Percentiles rank a stretch among this genome's conserved stretches.
Evolutionary conservation across 2,888 invertebrate genomes (phyloP).

Genomic region (Calephelis perditalis): DNA sequence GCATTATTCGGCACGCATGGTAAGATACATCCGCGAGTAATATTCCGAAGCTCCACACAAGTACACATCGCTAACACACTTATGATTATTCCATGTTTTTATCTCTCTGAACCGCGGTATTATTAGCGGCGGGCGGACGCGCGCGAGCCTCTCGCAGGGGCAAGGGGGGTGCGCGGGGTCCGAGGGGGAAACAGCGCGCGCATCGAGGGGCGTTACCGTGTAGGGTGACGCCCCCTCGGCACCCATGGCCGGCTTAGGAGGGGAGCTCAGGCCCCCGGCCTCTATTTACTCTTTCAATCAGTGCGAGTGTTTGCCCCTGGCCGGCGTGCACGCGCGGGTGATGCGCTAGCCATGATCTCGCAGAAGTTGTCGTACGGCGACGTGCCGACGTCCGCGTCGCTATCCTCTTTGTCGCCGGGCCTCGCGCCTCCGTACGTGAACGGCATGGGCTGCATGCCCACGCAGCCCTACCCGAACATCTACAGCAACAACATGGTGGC

Average conservation of each 20-base stretch:
- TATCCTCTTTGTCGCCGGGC: constrained; percentile 84
- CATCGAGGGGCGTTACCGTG: constrained; percentile 35
- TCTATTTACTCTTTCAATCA: constrained; percentile 80
- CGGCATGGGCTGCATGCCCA: constrained; percentile 87
- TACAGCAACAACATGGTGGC: constrained; percentile 83
- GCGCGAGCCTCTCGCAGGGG: constrained; percentile 29
- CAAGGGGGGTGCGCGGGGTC: constrained; percentile 35
- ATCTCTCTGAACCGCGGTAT: constrained; percentile 68
- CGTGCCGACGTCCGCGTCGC: constrained; percentile 80
- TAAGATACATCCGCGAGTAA: constrained; percentile 23
- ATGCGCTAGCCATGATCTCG: constrained; percentile 81
- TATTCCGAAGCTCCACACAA: constrained; percentile 49
- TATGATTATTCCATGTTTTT: constrained; percentile 75
- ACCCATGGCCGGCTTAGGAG: constrained; percentile 61
- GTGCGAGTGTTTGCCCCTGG: constrained; percentile 77
- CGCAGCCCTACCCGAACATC: constrained; percentile 79
- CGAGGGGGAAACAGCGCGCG: constrained; percentile 36
- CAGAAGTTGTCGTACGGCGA: constrained; percentile 84
- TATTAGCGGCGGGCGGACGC: constrained; percentile 47
- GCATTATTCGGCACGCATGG: constrained; percentile 8
- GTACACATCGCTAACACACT: constrained; percentile 71
- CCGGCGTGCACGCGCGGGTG: constrained; percentile 77
- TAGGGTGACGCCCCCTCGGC: constrained; percentile 57
- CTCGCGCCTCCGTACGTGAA: constrained; percentile 91
- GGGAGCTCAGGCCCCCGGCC: constrained; percentile 69